A percentile compares a stretch with the other conserved stretches of the same genome.
Conservation (phyloP, 2,888 invertebrate genomes). For the Ferdinandea cuprea region DNA sequence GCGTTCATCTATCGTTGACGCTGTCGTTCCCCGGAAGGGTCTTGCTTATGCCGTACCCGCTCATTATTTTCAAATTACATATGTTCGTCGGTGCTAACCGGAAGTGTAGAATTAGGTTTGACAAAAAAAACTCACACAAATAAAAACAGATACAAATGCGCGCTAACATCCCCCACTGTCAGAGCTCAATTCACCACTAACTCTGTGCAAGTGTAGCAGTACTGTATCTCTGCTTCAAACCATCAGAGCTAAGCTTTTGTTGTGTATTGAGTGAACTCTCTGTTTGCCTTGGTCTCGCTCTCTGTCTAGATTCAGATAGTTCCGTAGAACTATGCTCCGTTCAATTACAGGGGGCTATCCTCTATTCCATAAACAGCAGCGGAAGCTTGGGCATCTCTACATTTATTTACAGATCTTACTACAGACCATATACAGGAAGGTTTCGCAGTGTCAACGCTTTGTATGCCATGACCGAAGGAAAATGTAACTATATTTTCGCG, state of each 20-base stretch:
- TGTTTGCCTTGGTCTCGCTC: slow-evolving; percentile 19
- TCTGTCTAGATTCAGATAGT: slow-evolving; percentile 22
- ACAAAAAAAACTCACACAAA: slow-evolving; percentile 28
- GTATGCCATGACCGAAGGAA: not conserved
- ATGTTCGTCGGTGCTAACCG: slow-evolving; percentile 36
- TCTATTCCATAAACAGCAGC: slow-evolving; percentile 20
- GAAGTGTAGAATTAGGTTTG: slow-evolving; percentile 63
- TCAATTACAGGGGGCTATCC: slow-evolving; percentile 1
- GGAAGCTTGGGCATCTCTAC: slow-evolving; percentile 14
- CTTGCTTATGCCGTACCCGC: not conserved
- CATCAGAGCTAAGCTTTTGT: slow-evolving; percentile 30
- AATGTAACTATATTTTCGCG: slow-evolving; percentile 26
- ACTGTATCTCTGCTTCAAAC: not conserved
- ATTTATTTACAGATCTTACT: slow-evolving; percentile 19
- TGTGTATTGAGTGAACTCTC: slow-evolving; percentile 16
- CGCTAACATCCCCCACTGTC: not conserved
- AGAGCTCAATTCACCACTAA: slow-evolving; percentile 13
- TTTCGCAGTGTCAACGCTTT: slow-evolving; percentile 10
- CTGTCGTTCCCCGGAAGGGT: slow-evolving; percentile 51
- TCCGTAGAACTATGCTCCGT: not conserved
- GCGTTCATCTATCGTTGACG: not conserved
- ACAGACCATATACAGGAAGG: slow-evolving; percentile 13
- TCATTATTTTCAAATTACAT: slow-evolving; percentile 58
- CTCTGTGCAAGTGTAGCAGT: not conserved
- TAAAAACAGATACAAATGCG: not conserved